A percentile compares a stretch with the other conserved stretches of the same genome.
Evolutionary conservation across 2,888 invertebrate species (phyloP).

Genomic region (Epicampocera succincta): DNA sequence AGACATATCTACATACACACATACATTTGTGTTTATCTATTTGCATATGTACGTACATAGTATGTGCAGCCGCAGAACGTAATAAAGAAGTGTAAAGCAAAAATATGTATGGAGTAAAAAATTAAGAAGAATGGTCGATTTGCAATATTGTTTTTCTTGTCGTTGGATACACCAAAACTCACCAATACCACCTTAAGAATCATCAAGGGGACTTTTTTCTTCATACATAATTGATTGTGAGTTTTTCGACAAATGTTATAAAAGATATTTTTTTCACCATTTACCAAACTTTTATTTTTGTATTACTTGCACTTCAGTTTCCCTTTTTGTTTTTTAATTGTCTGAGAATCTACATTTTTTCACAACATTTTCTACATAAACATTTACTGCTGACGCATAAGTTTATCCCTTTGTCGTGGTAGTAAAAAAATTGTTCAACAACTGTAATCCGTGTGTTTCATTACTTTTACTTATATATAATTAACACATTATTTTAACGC

Average conservation of each 20-base stretch:
- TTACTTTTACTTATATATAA: background rate
- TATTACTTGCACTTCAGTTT: slow-evolving; percentile 54
- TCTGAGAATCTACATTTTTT: slow-evolving; percentile 49
- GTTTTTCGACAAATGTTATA: slow-evolving; percentile 48
- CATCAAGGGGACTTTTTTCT: slow-evolving; percentile 41
- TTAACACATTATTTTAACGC: slow-evolving; percentile 19
- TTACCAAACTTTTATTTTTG: slow-evolving; percentile 13
- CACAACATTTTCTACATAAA: slow-evolving; percentile 59
- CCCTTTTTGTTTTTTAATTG: slow-evolving; percentile 19
- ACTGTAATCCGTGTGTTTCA: background rate
- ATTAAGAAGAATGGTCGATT: slow-evolving; percentile 48
- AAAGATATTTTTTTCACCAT: background rate
- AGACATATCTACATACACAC: no score
- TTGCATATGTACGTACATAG: no score
- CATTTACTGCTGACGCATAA: slow-evolving; percentile 69
- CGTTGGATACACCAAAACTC: slow-evolving; percentile 39
- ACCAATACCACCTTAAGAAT: slow-evolving; percentile 25
- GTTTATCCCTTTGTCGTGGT: slow-evolving; percentile 59
- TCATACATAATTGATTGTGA: slow-evolving; percentile 63
- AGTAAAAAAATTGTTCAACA: slow-evolving; percentile 30
- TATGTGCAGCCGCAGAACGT: slow-evolving; percentile 35
- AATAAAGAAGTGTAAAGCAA: slow-evolving; percentile 3
- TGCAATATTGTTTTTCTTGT: slow-evolving; percentile 37
- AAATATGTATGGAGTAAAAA: slow-evolving; percentile 2
- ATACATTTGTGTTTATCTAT: no score